phyloP scores from a whole-genome alignment of 2,888 invertebrate species.

The Bursaphelenchus okinawaensis region DNA sequence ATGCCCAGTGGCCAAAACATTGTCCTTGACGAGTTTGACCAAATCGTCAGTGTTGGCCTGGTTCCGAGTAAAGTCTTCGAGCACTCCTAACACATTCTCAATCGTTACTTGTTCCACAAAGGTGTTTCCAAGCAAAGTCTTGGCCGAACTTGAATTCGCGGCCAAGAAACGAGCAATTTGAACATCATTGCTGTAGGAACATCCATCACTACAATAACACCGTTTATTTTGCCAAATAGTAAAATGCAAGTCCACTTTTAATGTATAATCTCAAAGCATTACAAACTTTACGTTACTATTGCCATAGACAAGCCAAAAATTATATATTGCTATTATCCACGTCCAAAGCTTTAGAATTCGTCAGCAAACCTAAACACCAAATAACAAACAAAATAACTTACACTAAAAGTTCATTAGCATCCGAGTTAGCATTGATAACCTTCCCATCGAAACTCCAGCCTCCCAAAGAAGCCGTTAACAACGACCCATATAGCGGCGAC shows the following conservation, averaged over 20 bases:
- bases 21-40: neutral
- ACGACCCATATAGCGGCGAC: neutral
- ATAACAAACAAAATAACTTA: neutral
- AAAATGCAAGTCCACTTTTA: no score
- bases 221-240: no score
- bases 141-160: conserved; percentile 22
- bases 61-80: conserved; percentile 25
- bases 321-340: no score
- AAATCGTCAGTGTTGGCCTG: conserved; percentile 15
- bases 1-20: conserved; percentile 3
- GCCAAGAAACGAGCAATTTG: conserved; percentile 39
- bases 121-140: conserved; percentile 32
- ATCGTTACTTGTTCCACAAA: conserved; percentile 31
- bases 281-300: no score
- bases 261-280: no score
- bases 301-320: no score
- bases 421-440: neutral
- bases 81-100: conserved; percentile 27
- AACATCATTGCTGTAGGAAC: conserved; percentile 33
- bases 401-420: neutral
- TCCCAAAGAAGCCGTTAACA: neutral
- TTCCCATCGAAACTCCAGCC: neutral
- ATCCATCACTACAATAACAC: conserved; percentile 45
- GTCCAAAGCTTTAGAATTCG: no score
- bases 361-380: neutral